These are phyloP conservation scores for Drosophila simulans DNA, from an alignment of 1,140 invertebrate genomes.

Conservation along the genomic window DNA sequence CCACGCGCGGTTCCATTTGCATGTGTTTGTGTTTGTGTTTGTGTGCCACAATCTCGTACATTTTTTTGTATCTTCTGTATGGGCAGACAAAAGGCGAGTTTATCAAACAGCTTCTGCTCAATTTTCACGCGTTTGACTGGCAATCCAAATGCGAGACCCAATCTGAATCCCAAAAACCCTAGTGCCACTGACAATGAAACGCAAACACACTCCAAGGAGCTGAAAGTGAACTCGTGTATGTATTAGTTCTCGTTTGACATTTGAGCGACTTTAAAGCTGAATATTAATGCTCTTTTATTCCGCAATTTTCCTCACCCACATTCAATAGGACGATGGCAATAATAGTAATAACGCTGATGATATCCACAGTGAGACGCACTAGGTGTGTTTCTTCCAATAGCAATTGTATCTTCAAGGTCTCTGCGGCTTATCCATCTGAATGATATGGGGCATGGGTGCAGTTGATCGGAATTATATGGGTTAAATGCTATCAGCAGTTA, in stretches of 20 bases:
- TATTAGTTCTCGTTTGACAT: slow-evolving; percentile 41
- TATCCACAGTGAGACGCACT: slow-evolving; percentile 27
- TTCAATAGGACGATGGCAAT: slow-evolving; percentile 32
- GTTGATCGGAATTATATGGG: not conserved
- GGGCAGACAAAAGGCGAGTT: slow-evolving; percentile 75
- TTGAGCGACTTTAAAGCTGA: slow-evolving; percentile 65
- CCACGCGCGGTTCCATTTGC: slow-evolving; percentile 26
- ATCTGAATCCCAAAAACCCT: slow-evolving; percentile 2
- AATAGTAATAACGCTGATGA: slow-evolving; percentile 27
- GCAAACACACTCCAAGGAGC: slow-evolving; percentile 23
- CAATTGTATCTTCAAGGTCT: slow-evolving; percentile 19
- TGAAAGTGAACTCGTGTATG: slow-evolving; percentile 22
- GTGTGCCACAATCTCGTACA: slow-evolving; percentile 4
- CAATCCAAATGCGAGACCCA: slow-evolving; percentile 46
- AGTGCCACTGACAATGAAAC: slow-evolving; percentile 51
- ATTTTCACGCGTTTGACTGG: slow-evolving; percentile 72
- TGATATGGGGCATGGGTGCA: not conserved
- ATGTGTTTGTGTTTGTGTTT: not conserved
- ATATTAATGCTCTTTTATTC: slow-evolving; percentile 69
- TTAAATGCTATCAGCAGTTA: not conserved
- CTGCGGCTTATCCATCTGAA: slow-evolving; percentile 4
- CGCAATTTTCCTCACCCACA: slow-evolving; percentile 62
- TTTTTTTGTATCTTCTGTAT: slow-evolving; percentile 6
- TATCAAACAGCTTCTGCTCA: slow-evolving; percentile 47
- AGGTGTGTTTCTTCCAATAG: slow-evolving; percentile 15